Evolutionary conservation across 2,113 vertebrate genomes (phyloP).

Genomic region (Motacilla tschutschensis): DNA sequence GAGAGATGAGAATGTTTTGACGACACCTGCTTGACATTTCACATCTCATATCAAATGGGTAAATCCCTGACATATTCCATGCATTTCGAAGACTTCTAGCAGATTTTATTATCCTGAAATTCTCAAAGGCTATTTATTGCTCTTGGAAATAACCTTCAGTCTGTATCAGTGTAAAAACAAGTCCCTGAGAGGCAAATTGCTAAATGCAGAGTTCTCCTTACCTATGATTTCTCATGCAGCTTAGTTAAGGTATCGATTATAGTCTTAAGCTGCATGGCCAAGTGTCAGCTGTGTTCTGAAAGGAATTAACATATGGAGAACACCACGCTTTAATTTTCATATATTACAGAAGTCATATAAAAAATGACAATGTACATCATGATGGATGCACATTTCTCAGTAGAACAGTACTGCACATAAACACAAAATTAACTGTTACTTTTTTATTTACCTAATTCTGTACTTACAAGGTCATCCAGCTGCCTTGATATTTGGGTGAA

Average conservation of each 20-base stretch:
- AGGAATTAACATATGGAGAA: not conserved
- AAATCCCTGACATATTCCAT: not conserved
- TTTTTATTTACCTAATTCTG: not conserved
- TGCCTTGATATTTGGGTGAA: not conserved
- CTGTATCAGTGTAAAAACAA: not conserved
- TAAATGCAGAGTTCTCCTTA: not conserved
- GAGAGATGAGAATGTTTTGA: not conserved
- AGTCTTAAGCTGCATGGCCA: not conserved
- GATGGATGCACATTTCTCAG: not conserved
- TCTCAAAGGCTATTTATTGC: slow-evolving; percentile 2
- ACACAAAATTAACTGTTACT: not conserved
- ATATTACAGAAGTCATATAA: not conserved
- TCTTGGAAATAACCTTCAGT: not conserved
- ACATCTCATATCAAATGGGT: not conserved
- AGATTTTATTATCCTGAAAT: not conserved
- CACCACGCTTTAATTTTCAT: not conserved
- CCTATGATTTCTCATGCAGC: not conserved
- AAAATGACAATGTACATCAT: not conserved
- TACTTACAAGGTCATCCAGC: not conserved
- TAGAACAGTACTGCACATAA: not conserved
- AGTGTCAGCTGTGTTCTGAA: not conserved
- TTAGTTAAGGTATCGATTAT: not conserved
- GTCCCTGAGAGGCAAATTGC: not conserved
- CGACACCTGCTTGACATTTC: not conserved
- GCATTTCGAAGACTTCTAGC: not conserved